A percentile compares a stretch with the other conserved stretches of the same genome.
Evolutionary conservation across 2,888 invertebrate genomes (phyloP).

Genomic region (Adineta ricciae): DNA sequence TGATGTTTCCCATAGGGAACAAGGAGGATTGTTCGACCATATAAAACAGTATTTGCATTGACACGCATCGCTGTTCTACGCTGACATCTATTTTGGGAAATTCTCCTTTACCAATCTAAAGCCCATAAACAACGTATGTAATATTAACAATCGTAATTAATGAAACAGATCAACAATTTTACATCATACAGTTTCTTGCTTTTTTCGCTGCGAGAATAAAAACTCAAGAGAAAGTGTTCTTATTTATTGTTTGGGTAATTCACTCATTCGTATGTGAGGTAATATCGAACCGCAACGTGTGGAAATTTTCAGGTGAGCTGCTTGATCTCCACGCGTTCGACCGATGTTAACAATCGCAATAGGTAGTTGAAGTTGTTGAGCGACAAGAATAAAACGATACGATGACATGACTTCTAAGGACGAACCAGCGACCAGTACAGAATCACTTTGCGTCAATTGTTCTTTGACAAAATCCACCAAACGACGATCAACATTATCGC

Average conservation of each 20-base stretch:
- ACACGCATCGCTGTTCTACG: constrained; percentile 38
- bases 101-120: too few relatives aligned
- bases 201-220: background rate
- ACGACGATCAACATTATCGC: constrained; percentile 73
- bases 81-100: background rate
- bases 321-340: constrained; percentile 71
- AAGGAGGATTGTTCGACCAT: constrained; percentile 61
- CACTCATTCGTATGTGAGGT: background rate
- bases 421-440: constrained; percentile 75
- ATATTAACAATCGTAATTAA: too few relatives aligned
- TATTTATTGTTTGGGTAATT: background rate
- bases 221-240: too few relatives aligned
- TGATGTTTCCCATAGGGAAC: constrained; percentile 73
- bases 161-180: too few relatives aligned
- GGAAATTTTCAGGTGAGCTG: constrained; percentile 66
- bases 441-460: constrained; percentile 64
- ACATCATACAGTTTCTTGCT: too few relatives aligned
- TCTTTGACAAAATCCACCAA: constrained; percentile 61
- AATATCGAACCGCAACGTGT: constrained; percentile 64
- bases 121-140: too few relatives aligned
- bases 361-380: constrained; percentile 62
- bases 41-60: constrained; percentile 39
- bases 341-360: constrained; percentile 84
- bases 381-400: constrained; percentile 72
- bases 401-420: constrained; percentile 84